Evolutionary conservation across 1,140 invertebrate species (phyloP).

Genomic region (Microplitis mediator): DNA sequence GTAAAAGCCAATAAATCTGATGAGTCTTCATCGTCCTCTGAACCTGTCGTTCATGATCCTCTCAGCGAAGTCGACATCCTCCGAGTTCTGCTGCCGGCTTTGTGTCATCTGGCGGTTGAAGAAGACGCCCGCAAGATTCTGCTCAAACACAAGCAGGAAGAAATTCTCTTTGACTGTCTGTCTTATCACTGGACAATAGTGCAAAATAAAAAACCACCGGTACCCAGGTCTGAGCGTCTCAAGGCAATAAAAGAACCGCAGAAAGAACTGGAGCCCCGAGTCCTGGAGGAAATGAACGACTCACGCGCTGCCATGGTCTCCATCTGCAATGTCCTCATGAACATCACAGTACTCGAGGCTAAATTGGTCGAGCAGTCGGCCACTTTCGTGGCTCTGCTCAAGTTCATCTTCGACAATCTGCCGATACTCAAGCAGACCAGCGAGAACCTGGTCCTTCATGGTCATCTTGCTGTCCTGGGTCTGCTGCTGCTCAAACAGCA

Average conservation of each 20-base stretch:
- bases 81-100: conserved; percentile 80
- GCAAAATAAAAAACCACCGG: conserved; percentile 81
- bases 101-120: conserved; percentile 90
- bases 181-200: conserved; percentile 86
- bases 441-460: conserved; percentile 83
- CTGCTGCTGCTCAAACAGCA: conserved; percentile 84
- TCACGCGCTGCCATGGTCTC: conserved; percentile 83
- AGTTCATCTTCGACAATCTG: conserved; percentile 87
- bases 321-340: conserved; percentile 91
- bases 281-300: conserved; percentile 81
- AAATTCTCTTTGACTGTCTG: conserved; percentile 79
- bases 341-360: conserved; percentile 85
- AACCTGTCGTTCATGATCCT: conserved; percentile 63
- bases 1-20: conserved; percentile 64
- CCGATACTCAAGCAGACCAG: conserved; percentile 82
- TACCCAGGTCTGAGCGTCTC: conserved; percentile 76
- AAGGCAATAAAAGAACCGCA: conserved; percentile 76
- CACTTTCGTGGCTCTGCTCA: conserved; percentile 78
- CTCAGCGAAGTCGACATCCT: conserved; percentile 75
- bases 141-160: conserved; percentile 78
- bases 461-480: conserved; percentile 83
- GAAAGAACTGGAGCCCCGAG: conserved; percentile 73
- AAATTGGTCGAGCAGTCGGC: conserved; percentile 78
- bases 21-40: conserved; percentile 45
- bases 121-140: conserved; percentile 83